A percentile compares a stretch with the other conserved stretches of the same genome.
Evolutionary conservation across 2,888 invertebrate genomes (phyloP).

Genomic region (Enchytraeus crypticus): DNA sequence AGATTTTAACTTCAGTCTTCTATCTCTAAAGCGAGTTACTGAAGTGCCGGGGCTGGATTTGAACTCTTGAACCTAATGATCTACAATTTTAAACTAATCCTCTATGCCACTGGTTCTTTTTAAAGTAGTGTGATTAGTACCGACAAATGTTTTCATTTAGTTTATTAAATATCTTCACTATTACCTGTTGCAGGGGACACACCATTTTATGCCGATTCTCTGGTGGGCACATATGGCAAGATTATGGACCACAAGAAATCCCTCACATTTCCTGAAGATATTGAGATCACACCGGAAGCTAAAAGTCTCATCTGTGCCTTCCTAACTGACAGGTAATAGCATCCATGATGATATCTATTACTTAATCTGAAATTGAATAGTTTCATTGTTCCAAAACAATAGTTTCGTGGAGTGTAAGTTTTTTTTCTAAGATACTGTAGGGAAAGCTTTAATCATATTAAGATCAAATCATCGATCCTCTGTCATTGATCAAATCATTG

Average conservation of each 20-base stretch:
- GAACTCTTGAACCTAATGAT: neutral
- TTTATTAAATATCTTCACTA: neutral
- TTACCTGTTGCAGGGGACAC: slow-evolving; percentile 64
- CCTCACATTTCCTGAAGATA: slow-evolving; percentile 80
- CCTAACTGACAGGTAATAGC: slow-evolving; percentile 80
- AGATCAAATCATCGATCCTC: too few relatives aligned
- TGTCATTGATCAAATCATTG: too few relatives aligned
- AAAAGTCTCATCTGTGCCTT: slow-evolving; percentile 78
- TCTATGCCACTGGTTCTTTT: neutral
- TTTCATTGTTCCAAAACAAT: neutral
- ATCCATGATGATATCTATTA: too few relatives aligned
- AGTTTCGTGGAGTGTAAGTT: neutral
- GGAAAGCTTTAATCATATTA: too few relatives aligned
- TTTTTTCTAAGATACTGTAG: neutral
- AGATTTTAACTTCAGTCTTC: too few relatives aligned
- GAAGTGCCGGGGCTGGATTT: neutral
- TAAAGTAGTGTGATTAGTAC: neutral
- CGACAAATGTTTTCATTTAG: neutral
- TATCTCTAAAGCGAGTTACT: too few relatives aligned
- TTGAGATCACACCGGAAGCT: slow-evolving; percentile 71
- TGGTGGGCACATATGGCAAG: slow-evolving; percentile 95
- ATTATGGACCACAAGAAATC: slow-evolving; percentile 98
- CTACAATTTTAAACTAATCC: neutral
- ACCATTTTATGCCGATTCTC: slow-evolving; percentile 95
- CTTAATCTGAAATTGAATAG: neutral